Evolutionary conservation across 2,888 invertebrate genomes (phyloP), one percentile per base, ranked within the genome.

Genomic region (Platerodrilus igneus): DNA sequence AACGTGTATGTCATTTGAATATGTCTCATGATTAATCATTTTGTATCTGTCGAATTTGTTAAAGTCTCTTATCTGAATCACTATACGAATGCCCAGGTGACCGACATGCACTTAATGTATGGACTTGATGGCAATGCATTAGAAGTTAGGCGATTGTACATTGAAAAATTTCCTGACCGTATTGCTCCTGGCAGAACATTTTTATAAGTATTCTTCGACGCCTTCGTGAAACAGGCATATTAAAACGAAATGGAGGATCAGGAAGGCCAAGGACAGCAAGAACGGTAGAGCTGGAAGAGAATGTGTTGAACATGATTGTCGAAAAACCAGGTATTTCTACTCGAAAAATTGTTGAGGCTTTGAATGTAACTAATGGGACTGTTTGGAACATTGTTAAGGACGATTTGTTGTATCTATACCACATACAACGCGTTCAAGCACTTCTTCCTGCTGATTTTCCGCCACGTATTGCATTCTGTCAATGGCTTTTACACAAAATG

Each of bases 201-300:
- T 39, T 23, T 21, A n/a, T 15, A 27, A 25, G 27, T 27, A 34
- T 18, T 39, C 31, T 32, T 31, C 16, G 32, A 38, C 32, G 30
- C 32, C 37, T 43, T 38, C 28, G 39, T 34, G 34, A 43, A 34
- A 32, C 33, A 38, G 33, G 25, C 13, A 28, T 33, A 43, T 43
- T 38, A 17, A 43, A 32, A 18, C 27, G 19, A 33, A 34, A n/a
- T 41, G 31, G 36, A 29, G 31, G 22, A 36, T 21, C 36, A 36
- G 36, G 41, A 36, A 41, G 41, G 16, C 31, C 31, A 31, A 36
- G 17, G 9, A 41, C 19, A 41, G 21, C 26, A 41, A 31, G 11
- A 36, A 37, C 26, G 30, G 27, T 41, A 31, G 41, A 36, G 30
- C 13, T 35, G 13, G 26, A 36, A 36, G 30, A 36, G 25, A 34